Conservation (phyloP, 2,113 vertebrate species). For the Perca schrenkii region DNA sequence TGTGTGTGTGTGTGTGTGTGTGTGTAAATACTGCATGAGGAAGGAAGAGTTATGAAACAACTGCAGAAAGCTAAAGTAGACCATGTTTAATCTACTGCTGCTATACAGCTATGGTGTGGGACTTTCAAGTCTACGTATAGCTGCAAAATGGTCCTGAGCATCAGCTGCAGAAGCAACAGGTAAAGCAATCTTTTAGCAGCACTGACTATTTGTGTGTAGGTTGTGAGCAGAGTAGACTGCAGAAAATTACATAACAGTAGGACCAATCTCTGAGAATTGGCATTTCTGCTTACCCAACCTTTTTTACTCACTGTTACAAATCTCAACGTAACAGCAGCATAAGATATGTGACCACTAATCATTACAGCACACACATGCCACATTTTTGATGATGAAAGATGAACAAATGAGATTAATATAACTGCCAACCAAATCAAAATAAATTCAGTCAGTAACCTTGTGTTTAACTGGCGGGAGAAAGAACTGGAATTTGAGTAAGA, state of each 20-base stretch:
- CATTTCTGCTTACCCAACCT: constrained; percentile 9
- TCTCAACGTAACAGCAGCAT: neutral
- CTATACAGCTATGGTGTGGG: neutral
- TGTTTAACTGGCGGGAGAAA: constrained; percentile 1
- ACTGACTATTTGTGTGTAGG: constrained; percentile 55
- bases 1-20: neutral
- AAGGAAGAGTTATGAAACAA: constrained; percentile 29
- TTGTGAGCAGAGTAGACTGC: constrained; percentile 51
- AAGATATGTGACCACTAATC: neutral
- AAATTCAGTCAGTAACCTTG: neutral
- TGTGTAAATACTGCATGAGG: constrained; percentile 17
- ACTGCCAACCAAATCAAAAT: neutral
- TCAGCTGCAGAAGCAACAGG: constrained; percentile 50
- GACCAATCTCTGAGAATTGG: constrained; percentile 26
- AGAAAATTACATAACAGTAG: constrained; percentile 63
- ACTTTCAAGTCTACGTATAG: neutral
- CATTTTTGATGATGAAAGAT: neutral
- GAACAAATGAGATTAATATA: neutral
- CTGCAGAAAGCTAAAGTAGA: constrained; percentile 5
- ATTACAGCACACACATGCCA: neutral
- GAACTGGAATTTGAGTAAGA: neutral
- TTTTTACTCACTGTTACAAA: neutral
- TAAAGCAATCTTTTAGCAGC: constrained; percentile 45
- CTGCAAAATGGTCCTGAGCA: constrained; percentile 11
- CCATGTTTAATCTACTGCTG: neutral